Evolutionary conservation across 2,888 invertebrate species (phyloP).

Genomic region (Microplitis manilae): DNA sequence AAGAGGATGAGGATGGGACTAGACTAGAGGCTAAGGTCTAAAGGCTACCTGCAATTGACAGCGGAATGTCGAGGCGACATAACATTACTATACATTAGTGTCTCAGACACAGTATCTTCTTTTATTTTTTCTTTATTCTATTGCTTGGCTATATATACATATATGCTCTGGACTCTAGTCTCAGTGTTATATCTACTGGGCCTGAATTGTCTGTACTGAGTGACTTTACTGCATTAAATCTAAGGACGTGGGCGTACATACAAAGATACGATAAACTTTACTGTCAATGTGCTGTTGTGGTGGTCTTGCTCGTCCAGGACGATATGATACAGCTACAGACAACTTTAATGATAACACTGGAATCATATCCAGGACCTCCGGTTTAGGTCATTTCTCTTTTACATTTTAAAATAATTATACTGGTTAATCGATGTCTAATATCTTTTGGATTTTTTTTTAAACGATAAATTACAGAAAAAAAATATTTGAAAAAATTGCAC

Average conservation of each 20-base stretch:
- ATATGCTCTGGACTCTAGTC: too few relatives aligned
- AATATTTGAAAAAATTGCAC: too few relatives aligned
- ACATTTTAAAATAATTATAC: not conserved
- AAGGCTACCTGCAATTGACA: slow-evolving; percentile 15
- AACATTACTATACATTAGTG: not conserved
- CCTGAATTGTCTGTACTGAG: not conserved
- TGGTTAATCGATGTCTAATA: too few relatives aligned
- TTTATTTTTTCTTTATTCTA: not conserved
- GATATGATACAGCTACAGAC: not conserved
- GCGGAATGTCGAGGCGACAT: slow-evolving; percentile 4
- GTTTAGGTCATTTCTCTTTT: not conserved
- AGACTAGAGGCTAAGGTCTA: not conserved
- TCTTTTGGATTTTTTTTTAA: too few relatives aligned
- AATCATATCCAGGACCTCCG: not conserved
- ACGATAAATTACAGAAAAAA: too few relatives aligned
- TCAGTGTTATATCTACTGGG: not conserved
- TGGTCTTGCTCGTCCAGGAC: slow-evolving; percentile 2
- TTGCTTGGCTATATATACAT: not conserved
- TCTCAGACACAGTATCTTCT: not conserved
- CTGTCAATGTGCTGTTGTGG: slow-evolving; percentile 13
- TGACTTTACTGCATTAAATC: not conserved
- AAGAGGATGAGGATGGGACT: not conserved
- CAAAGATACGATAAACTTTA: slow-evolving; percentile 18
- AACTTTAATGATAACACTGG: not conserved
- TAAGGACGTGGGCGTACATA: slow-evolving; percentile 14